phyloP scores from a whole-genome alignment of 2,113 vertebrate species.

The Anarrhichthys ocellatus region DNA sequence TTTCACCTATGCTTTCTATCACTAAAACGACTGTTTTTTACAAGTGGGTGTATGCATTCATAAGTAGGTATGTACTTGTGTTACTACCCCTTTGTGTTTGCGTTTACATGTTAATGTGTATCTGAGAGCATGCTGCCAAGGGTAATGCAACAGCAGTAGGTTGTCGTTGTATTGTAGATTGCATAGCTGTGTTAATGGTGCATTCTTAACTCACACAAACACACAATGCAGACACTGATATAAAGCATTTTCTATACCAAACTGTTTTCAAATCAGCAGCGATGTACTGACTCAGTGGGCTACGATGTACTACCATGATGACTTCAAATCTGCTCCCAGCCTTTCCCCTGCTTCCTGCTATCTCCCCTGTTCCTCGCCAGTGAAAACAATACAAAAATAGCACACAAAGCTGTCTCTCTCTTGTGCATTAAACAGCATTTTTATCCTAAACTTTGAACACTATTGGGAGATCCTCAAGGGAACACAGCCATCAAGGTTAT shows the following conservation, averaged over 20 bases:
- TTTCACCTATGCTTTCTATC: conserved; percentile 17
- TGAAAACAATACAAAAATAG: conserved; percentile 33
- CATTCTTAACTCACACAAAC: conserved; percentile 38
- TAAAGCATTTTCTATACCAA: conserved; percentile 21
- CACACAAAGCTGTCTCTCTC: conserved; percentile 15
- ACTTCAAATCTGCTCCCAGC: conserved; percentile 30
- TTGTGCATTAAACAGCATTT: conserved; percentile 7
- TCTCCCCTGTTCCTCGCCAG: not conserved
- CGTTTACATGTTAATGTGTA: conserved; percentile 2
- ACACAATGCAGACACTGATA: conserved; percentile 17
- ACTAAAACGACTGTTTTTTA: conserved; percentile 6
- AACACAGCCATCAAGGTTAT: conserved; percentile 42
- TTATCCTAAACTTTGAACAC: conserved; percentile 14
- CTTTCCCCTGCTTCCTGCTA: conserved; percentile 18
- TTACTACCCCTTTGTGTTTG: conserved; percentile 30
- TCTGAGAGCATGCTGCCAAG: conserved; percentile 21
- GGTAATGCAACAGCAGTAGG: conserved; percentile 35
- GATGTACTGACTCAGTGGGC: conserved; percentile 47
- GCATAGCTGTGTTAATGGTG: conserved; percentile 29
- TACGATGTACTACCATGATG: conserved; percentile 27
- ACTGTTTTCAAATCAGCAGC: conserved; percentile 43
- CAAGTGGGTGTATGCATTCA: not conserved
- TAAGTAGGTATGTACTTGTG: not conserved
- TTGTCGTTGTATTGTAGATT: conserved; percentile 48
- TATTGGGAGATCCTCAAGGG: conserved; percentile 9